Evolutionary conservation across 2,888 invertebrate species (phyloP), one percentile per base, ranked within the genome.

Genomic region (Agrotis segetum): DNA sequence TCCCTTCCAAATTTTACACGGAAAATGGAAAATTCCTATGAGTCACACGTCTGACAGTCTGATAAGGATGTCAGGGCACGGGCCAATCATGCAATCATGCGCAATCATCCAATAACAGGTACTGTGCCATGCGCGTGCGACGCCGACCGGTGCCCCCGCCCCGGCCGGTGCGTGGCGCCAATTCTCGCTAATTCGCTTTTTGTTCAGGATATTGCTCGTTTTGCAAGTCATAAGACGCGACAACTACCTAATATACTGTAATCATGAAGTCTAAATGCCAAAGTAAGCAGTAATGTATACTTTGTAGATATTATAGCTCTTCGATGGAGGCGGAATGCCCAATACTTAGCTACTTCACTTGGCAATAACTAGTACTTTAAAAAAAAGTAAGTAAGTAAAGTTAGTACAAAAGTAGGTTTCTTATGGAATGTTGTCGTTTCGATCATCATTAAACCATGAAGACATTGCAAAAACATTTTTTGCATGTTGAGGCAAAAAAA

Each of bases 61-160:
- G 90, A 90, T 88, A 88, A 91, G 91, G 91, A 91, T 90, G 89
- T 89, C 78, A 83, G 86, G 85, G 80, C 84, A 83, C 62, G 67
- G 60, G 73, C 61, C 80, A 86, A 88, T 89, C 88, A 87, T 85
- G 80, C 88, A 89, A 90, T 89, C 88, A 86, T 84, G 71, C 77
- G 81, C 91, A 88, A 88, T 88, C 88, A 88, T 84, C 79, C 86
- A 85, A 87, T 88, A 85, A 85, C 84, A 83, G 85, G 85, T 85
- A 85, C 34, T 19, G 14, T 56, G 19, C 34, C 29, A 75, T 83
- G 79, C 67, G 65, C 59, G 61, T 71, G 74, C 73, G 80, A 55
- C 71, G 69, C 73, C 65, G 53, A 56, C 74, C 71, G 55, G 13
- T 21, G 40, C 59, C 65, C 59, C 34, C 47, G 56, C 67, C n/a